phyloP scores from a whole-genome alignment of 2,113 vertebrate species.

The Ornithorhynchus anatinus region DNA sequence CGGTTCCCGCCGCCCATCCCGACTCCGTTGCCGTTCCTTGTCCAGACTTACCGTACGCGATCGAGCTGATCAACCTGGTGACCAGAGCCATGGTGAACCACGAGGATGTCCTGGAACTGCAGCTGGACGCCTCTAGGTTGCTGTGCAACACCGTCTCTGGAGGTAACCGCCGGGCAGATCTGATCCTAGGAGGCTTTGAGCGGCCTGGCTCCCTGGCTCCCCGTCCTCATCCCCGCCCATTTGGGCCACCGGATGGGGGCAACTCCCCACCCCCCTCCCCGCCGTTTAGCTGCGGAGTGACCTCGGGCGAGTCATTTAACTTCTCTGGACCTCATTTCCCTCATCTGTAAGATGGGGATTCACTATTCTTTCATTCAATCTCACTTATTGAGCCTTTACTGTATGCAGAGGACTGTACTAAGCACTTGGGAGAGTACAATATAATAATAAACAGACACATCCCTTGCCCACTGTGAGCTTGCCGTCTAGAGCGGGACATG shows the following conservation, averaged over 20 bases:
- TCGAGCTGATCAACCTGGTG: conserved; percentile 2
- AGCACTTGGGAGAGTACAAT: no score
- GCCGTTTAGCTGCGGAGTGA: background rate
- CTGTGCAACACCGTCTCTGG: conserved; percentile 58
- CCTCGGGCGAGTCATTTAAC: no score
- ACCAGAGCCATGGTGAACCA: conserved; percentile 53
- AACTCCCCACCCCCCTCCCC: background rate
- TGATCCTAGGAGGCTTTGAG: background rate
- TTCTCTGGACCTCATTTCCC: no score
- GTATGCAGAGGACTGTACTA: no score
- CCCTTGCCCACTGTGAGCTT: no score
- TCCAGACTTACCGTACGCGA: conserved; percentile 32
- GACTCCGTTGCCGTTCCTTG: background rate
- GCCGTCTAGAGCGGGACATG: no score
- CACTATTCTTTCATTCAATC: no score
- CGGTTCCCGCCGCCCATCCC: background rate
- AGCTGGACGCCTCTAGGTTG: conserved; percentile 55
- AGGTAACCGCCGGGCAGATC: conserved; percentile 32
- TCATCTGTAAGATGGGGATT: no score
- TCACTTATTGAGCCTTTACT: no score
- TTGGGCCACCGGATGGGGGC: background rate
- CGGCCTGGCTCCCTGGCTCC: background rate
- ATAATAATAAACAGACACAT: no score
- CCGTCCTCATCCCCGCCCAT: background rate
- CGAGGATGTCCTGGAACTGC: conserved; percentile 29